A percentile compares a stretch with the other conserved stretches of the same genome.
Conservation (phyloP, 2,797 vertebrate genomes). For the Macropodus opercularis region DNA sequence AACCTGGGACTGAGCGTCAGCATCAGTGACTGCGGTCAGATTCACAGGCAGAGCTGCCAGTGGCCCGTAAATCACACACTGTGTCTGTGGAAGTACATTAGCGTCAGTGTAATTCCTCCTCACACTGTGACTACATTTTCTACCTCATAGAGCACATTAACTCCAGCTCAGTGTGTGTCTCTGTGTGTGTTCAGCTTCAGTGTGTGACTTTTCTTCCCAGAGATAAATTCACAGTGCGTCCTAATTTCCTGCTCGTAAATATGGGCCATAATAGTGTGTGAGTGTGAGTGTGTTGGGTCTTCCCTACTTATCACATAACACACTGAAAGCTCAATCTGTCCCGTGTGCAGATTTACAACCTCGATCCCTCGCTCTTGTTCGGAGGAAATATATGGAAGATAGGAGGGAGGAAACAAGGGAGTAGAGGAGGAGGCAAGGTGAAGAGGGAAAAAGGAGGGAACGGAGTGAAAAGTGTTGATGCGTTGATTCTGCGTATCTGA, state of each 20-base stretch:
- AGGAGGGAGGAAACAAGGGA: neutral
- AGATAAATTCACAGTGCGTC: slow-evolving; percentile 95
- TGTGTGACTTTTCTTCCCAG: slow-evolving; percentile 74
- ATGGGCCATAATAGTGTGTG: slow-evolving; percentile 90
- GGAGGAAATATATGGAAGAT: neutral
- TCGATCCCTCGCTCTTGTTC: neutral
- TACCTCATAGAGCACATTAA: slow-evolving; percentile 98
- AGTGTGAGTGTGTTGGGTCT: slow-evolving; percentile 74
- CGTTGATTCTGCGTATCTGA: neutral
- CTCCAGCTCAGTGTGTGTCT: slow-evolving; percentile 41
- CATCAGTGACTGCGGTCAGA: slow-evolving; percentile 44
- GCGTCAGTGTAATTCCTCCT: slow-evolving; percentile 89
- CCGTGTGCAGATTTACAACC: slow-evolving; percentile 50
- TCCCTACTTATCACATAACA: slow-evolving; percentile 85
- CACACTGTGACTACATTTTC: slow-evolving; percentile 95
- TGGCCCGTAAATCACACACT: slow-evolving; percentile 30
- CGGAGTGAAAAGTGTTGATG: neutral
- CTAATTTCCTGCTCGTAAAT: slow-evolving; percentile 97
- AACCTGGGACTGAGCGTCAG: slow-evolving; percentile 18
- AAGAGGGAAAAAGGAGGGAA: neutral
- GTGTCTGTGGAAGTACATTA: slow-evolving; percentile 69
- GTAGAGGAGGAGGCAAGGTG: neutral
- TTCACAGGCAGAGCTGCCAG: slow-evolving; percentile 39
- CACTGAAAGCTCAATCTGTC: slow-evolving; percentile 81
- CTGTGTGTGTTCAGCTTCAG: slow-evolving; percentile 11